A percentile compares a stretch with the other conserved stretches of the same genome.
phyloP scores from a whole-genome alignment of 2,888 invertebrate species.

The Tholera decimalis region DNA sequence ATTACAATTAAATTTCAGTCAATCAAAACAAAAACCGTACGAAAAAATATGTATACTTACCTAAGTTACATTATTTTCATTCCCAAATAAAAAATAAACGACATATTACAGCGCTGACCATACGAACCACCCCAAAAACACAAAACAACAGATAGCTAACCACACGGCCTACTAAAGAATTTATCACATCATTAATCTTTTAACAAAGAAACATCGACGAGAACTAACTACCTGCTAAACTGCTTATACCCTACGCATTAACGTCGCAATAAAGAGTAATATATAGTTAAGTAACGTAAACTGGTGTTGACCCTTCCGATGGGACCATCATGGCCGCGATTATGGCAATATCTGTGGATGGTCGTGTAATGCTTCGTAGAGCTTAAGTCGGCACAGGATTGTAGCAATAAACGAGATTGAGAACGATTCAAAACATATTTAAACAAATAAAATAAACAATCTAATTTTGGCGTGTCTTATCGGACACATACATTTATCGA shows the following conservation, averaged over 20 bases:
- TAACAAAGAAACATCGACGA: conserved; percentile 55
- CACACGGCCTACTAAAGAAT: conserved; percentile 46
- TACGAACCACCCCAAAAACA: conserved; percentile 10
- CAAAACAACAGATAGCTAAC: conserved; percentile 39
- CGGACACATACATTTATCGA: too few species aligned
- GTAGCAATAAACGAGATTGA: background rate
- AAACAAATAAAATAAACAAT: too few species aligned
- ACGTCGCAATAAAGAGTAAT: conserved; percentile 76
- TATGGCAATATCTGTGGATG: conserved; percentile 32
- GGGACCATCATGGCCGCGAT: conserved; percentile 37
- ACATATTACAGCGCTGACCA: background rate
- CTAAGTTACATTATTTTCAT: too few species aligned
- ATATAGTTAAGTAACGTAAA: conserved; percentile 62
- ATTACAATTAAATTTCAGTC: too few species aligned
- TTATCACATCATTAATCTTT: conserved; percentile 55
- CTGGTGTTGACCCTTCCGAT: conserved; percentile 49
- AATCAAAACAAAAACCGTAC: too few species aligned
- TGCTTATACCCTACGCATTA: conserved; percentile 76
- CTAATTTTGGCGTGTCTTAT: too few species aligned
- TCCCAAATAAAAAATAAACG: background rate
- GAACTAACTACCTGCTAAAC: conserved; percentile 73
- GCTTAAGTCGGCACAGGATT: background rate
- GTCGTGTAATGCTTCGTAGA: conserved; percentile 2
- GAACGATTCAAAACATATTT: background rate
- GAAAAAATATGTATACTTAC: too few species aligned